Evolutionary conservation across 2,797 vertebrate genomes (phyloP).

Genomic region (Natrix natrix): DNA sequence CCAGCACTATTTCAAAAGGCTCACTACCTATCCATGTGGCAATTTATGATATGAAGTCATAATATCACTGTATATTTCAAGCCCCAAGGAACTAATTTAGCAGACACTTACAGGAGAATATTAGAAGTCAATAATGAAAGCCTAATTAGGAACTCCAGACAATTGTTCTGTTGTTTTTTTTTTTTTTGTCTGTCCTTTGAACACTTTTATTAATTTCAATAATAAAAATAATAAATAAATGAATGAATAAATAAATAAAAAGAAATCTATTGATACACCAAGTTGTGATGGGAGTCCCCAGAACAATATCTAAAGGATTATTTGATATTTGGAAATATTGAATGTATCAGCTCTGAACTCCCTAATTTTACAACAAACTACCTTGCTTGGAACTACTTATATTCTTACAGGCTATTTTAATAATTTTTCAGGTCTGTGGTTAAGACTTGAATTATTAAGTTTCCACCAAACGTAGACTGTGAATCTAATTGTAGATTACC

Average conservation of each 20-base stretch:
- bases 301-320: neutral
- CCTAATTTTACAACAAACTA: neutral
- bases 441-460: neutral
- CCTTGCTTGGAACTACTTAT: neutral
- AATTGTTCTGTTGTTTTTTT: slow-evolving; percentile 84
- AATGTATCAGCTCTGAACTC: neutral
- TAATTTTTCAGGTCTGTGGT: neutral
- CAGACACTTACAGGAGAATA: slow-evolving; percentile 93
- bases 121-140: slow-evolving; percentile 99
- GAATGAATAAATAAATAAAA: neutral
- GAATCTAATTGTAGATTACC: neutral
- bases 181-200: slow-evolving; percentile 88
- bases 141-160: slow-evolving; percentile 90
- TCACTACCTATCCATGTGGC: slow-evolving; percentile 85
- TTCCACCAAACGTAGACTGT: neutral
- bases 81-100: slow-evolving; percentile 99
- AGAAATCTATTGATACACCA: neutral
- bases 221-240: slow-evolving; percentile 62
- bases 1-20: slow-evolving; percentile 86
- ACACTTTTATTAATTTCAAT: slow-evolving; percentile 72
- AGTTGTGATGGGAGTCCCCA: neutral
- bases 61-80: slow-evolving; percentile 88
- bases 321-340: neutral
- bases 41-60: slow-evolving; percentile 92
- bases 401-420: neutral